Conservation (phyloP, 2,797 vertebrate species). For the Vireo griseus region DNA sequence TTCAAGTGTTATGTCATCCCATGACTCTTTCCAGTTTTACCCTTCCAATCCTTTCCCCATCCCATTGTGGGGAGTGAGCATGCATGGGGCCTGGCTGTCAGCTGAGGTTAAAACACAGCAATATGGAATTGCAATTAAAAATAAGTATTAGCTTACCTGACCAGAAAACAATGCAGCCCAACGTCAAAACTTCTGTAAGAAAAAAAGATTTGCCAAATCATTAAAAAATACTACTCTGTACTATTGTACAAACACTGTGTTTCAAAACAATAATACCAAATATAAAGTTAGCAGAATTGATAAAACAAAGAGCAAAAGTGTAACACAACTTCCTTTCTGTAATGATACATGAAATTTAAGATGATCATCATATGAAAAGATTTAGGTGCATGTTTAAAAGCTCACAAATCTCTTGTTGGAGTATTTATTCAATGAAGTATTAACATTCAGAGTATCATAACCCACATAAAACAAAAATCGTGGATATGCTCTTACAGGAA, state of each 20-base stretch:
- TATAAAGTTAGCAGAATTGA: background rate
- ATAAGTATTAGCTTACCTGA: conserved; percentile 82
- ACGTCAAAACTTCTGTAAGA: conserved; percentile 90
- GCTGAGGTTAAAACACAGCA: background rate
- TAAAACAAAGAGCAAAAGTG: background rate
- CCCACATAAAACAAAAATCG: background rate
- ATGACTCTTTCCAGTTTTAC: background rate
- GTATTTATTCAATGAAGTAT: background rate
- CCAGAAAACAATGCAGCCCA: conserved; percentile 93
- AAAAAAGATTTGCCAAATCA: background rate
- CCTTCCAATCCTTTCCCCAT: background rate
- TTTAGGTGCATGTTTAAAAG: background rate
- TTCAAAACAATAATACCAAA: background rate
- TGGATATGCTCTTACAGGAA: background rate
- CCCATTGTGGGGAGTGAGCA: accelerated
- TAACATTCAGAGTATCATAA: background rate
- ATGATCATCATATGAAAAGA: background rate
- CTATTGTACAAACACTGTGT: background rate
- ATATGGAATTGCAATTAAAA: background rate
- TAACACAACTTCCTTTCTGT: background rate
- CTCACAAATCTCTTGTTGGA: background rate
- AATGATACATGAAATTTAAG: background rate
- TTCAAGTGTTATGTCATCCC: background rate
- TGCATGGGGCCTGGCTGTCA: background rate
- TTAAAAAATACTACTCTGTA: background rate